phyloP scores from a whole-genome alignment of 2,888 invertebrate genomes.

The Brachynemurus nebulosus region DNA sequence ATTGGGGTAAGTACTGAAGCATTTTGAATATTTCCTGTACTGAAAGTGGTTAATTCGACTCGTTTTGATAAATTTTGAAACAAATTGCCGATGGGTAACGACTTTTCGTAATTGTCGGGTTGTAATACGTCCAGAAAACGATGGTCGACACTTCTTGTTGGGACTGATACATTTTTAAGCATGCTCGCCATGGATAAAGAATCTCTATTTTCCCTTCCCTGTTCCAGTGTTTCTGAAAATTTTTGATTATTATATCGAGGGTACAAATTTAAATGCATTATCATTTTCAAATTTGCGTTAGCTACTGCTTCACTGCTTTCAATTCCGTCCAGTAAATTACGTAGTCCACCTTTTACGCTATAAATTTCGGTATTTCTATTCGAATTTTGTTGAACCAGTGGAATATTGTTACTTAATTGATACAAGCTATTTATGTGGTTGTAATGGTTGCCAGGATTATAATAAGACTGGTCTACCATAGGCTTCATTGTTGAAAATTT shows the following conservation, averaged over 20 bases:
- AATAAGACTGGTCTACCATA: background rate
- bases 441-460: constrained; percentile 6
- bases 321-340: too few relatives aligned
- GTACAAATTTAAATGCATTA: constrained; percentile 51
- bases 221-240: background rate
- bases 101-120: background rate
- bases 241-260: constrained; percentile 27
- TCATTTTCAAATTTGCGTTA: constrained; percentile 43
- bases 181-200: background rate
- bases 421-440: constrained; percentile 6
- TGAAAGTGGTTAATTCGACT: background rate
- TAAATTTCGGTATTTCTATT: too few relatives aligned
- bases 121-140: too few relatives aligned
- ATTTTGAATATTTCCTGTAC: background rate
- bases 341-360: too few relatives aligned
- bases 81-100: background rate
- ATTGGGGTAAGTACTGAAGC: too few relatives aligned
- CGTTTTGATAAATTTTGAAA: background rate
- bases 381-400: too few relatives aligned
- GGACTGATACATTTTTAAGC: background rate
- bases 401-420: constrained; percentile 5
- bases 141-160: background rate
- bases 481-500: background rate
- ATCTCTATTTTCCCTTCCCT: too few relatives aligned
- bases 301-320: too few relatives aligned